These are phyloP conservation scores for Epinotia demarniana DNA, from an alignment of 2,888 invertebrate genomes.

Conservation along the genomic window DNA sequence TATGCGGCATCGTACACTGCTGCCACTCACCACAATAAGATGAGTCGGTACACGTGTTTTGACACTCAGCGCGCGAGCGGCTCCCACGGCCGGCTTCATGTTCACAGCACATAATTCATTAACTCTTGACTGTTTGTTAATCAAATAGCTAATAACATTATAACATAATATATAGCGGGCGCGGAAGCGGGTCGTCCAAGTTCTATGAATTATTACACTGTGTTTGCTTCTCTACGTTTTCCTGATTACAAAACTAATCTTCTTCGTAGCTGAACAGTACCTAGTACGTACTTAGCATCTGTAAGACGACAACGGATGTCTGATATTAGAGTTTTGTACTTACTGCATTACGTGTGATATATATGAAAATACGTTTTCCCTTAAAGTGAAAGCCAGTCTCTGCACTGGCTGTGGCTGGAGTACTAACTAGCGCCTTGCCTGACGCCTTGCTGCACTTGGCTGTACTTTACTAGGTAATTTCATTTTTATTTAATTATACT, in stretches of 20 bases:
- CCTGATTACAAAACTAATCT: too few relatives aligned
- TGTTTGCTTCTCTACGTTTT: too few relatives aligned
- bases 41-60: background rate
- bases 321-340: background rate
- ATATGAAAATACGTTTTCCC: background rate
- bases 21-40: background rate
- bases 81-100: conserved; percentile 34
- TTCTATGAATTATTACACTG: background rate
- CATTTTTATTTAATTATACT: conserved; percentile 42
- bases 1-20: background rate
- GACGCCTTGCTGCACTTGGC: conserved; percentile 23
- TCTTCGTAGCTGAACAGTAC: too few relatives aligned
- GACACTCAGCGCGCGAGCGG: background rate
- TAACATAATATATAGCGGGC: conserved; percentile 31
- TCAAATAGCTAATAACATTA: conserved; percentile 42
- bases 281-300: background rate
- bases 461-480: conserved; percentile 32
- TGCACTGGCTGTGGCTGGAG: background rate
- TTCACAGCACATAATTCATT: conserved; percentile 40
- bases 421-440: background rate
- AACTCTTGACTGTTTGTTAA: conserved; percentile 45
- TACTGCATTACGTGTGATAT: too few relatives aligned
- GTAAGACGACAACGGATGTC: background rate
- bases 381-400: background rate
- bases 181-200: conserved; percentile 31